phyloP scores from a whole-genome alignment of 1,140 invertebrate species.

The Papilio machaon region DNA sequence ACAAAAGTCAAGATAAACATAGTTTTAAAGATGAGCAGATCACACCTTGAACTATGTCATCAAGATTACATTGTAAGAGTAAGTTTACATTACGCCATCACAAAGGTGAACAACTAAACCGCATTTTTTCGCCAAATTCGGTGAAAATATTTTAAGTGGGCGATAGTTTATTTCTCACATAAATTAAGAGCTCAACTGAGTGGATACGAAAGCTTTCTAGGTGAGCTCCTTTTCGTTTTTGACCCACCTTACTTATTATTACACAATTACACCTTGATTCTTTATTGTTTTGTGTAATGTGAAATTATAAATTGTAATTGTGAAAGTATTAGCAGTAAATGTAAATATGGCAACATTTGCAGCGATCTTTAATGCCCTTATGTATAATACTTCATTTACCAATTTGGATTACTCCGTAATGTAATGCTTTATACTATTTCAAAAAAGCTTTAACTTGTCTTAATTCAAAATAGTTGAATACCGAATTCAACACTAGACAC shows the following conservation, averaged over 20 bases:
- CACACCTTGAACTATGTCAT: slow-evolving; percentile 29
- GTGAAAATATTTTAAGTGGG: slow-evolving; percentile 28
- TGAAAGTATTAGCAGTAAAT: not conserved
- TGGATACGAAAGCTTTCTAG: slow-evolving; percentile 3
- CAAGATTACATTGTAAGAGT: not conserved
- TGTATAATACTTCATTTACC: too few relatives aligned
- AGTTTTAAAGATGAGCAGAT: slow-evolving; percentile 2
- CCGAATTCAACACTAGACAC: too few relatives aligned
- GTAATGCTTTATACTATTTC: not conserved
- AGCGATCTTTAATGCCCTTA: too few relatives aligned
- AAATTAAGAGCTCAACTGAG: slow-evolving; percentile 9
- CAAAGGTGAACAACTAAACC: slow-evolving; percentile 15
- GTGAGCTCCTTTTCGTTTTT: slow-evolving; percentile 1
- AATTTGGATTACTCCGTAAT: not conserved
- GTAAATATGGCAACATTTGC: not conserved
- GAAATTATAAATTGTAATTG: not conserved
- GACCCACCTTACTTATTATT: slow-evolving; percentile 6
- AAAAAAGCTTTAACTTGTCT: too few relatives aligned
- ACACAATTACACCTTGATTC: slow-evolving; percentile 2
- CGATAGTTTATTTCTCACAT: slow-evolving; percentile 19
- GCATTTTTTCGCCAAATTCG: slow-evolving; percentile 29
- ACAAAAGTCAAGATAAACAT: not conserved
- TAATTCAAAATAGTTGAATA: too few relatives aligned
- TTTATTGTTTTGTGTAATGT: not conserved
- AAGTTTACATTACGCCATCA: not conserved